Evolutionary conservation across 1,140 invertebrate species (phyloP).

Genomic region (Cheumatopsyche charites): DNA sequence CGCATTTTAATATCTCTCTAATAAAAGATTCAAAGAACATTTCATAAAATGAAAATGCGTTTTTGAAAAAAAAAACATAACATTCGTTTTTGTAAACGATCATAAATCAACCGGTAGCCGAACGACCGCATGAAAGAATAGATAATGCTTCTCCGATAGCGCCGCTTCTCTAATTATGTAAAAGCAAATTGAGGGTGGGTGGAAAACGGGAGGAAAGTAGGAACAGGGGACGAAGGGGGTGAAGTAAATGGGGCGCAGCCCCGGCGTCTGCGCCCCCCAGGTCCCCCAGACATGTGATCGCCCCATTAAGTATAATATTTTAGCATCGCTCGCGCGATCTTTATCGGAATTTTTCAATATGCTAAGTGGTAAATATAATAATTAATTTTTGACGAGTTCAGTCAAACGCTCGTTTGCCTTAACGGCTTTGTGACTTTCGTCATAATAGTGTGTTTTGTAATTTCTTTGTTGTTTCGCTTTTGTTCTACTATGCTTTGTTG

Average conservation of each 20-base stretch:
- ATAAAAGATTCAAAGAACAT: too few species aligned
- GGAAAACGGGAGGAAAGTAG: too few species aligned
- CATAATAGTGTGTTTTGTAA: too few species aligned
- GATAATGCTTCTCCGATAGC: conserved; percentile 35
- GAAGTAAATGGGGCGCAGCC: neutral
- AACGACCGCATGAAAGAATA: conserved; percentile 31
- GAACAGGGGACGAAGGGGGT: neutral
- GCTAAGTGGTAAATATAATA: conserved; percentile 8
- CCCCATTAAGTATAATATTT: conserved; percentile 28
- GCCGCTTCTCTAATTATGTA: conserved; percentile 38
- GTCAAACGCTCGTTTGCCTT: neutral
- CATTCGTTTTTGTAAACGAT: too few species aligned
- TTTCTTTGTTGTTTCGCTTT: too few species aligned
- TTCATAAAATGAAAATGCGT: too few species aligned
- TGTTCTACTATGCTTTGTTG: too few species aligned
- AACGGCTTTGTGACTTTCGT: too few species aligned
- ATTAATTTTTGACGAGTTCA: conserved; percentile 10
- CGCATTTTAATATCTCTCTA: too few species aligned
- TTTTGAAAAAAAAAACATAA: too few species aligned
- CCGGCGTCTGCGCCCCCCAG: conserved; percentile 23
- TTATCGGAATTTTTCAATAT: conserved; percentile 20
- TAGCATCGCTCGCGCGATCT: too few species aligned
- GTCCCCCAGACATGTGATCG: conserved; percentile 12
- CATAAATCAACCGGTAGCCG: conserved; percentile 37
- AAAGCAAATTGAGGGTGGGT: conserved; percentile 27